Conservation (phyloP, 2,113 vertebrate genomes). For the Synchiropus splendidus region DNA sequence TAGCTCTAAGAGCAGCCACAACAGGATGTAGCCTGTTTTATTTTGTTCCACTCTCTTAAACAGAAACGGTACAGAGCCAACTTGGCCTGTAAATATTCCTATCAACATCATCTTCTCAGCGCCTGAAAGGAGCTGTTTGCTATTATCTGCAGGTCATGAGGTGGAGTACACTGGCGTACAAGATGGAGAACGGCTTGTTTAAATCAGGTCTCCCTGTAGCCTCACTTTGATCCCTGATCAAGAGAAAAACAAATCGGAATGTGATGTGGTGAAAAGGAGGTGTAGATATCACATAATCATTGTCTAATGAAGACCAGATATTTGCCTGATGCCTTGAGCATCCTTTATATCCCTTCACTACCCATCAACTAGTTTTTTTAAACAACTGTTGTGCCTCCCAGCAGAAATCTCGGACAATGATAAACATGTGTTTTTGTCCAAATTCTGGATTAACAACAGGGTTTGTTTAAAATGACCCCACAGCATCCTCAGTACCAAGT, state of each 20-base stretch:
- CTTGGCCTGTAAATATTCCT: constrained; percentile 13
- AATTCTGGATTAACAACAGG: too few species aligned
- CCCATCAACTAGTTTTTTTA: too few species aligned
- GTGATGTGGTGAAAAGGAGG: constrained; percentile 1
- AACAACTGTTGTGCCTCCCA: too few species aligned
- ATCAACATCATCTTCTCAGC: constrained; percentile 2
- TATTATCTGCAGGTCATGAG: constrained; percentile 30
- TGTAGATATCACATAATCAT: constrained; percentile 1
- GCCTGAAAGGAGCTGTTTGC: constrained; percentile 28
- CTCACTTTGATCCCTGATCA: constrained; percentile 26
- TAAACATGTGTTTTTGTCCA: too few species aligned
- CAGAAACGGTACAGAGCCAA: too few species aligned
- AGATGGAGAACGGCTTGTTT: constrained; percentile 15
- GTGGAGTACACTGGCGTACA: not conserved
- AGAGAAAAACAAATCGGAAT: constrained; percentile 19
- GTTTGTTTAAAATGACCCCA: too few species aligned
- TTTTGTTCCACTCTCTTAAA: constrained; percentile 6
- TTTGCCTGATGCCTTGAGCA: constrained; percentile 10
- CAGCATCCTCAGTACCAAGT: too few species aligned
- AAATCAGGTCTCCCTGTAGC: constrained; percentile 11
- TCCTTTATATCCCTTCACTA: not conserved
- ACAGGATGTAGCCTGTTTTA: too few species aligned
- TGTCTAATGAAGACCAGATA: constrained; percentile 30
- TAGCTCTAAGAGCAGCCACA: too few species aligned
- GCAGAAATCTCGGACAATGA: too few species aligned